Evolutionary conservation across 92 coral and sea anemone species (phyloP), one percentile per base, ranked within the genome.

Genomic region (Metridium senile): DNA sequence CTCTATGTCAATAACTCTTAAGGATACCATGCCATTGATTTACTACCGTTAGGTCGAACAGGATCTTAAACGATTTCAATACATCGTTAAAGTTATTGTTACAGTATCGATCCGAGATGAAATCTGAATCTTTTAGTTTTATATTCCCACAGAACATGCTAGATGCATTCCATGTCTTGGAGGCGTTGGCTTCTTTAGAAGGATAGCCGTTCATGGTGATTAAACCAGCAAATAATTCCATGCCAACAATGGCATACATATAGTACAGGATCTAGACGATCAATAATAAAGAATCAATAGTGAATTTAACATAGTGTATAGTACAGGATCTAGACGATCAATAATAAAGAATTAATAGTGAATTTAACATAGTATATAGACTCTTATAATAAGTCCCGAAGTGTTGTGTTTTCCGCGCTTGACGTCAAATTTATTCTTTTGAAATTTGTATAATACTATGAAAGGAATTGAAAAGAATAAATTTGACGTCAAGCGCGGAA

Each of bases 1-100:
- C n/a, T n/a, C n/a, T n/a, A n/a, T n/a, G n/a, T n/a, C 22, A 39
- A 54, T 39, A 33, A 29, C 0, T 1, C 8, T 6, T 84, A 91
- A 95, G 99, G 99, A 95, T 95, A 95, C 97, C 86, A 57, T 95
- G 99, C 99, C 99, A 95, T 45, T 95, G 99, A 70, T 94, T 95
- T 9, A 95, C 99, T 28, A 95, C 96, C 81, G 87, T 92, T 75
- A 95, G 70, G 56, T 95, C 99, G 64, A 95, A 95, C 46, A 95
- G 76, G 43, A 94, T 84, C 75, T 94, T 94, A 46, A 94, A 78
- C 26, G 98, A 78, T 63, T 83, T 89, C 63, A 94, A 35, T 19
- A 94, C 73, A 75, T 89, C 68, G 71, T 92, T 89, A 63, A 94
- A 94, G 78, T 94, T 94, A 79, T 94, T 90, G 62, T 88, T 83